phyloP scores from a whole-genome alignment of 2,888 invertebrate species.

The Taenaris catops region DNA sequence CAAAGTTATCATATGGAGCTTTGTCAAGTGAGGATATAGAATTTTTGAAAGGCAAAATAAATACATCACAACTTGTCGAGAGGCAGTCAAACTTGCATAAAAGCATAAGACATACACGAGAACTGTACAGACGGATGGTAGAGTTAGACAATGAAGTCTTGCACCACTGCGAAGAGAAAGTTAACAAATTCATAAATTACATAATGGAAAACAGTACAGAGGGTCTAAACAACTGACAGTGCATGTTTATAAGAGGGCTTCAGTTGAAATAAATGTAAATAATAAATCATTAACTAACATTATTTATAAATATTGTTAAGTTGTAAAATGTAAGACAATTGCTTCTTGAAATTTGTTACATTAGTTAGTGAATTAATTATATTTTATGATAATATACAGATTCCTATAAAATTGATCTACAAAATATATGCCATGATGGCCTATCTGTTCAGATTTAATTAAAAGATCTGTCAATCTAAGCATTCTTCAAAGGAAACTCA shows the following conservation, averaged over 20 bases:
- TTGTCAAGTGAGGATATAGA: conserved; percentile 64
- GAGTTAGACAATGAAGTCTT: conserved; percentile 52
- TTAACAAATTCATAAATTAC: conserved; percentile 50
- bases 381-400: too few species aligned
- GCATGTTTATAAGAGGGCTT: conserved; percentile 1
- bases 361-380: too few species aligned
- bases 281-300: not conserved
- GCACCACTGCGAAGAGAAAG: conserved; percentile 42
- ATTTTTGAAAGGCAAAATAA: conserved; percentile 58
- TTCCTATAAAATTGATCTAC: too few species aligned
- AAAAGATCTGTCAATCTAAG: too few species aligned
- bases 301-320: too few species aligned
- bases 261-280: not conserved
- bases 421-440: too few species aligned
- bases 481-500: too few species aligned
- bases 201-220: conserved; percentile 60
- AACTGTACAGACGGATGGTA: conserved; percentile 39
- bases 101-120: conserved; percentile 42
- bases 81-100: conserved; percentile 52
- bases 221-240: conserved; percentile 31
- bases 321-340: too few species aligned
- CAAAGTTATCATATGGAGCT: conserved; percentile 52
- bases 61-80: conserved; percentile 53
- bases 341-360: too few species aligned
- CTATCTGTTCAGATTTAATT: too few species aligned